These are phyloP conservation scores for Chromoteleia sp. DNA, from an alignment of 2,888 invertebrate genomes.

Conservation along the genomic window DNA sequence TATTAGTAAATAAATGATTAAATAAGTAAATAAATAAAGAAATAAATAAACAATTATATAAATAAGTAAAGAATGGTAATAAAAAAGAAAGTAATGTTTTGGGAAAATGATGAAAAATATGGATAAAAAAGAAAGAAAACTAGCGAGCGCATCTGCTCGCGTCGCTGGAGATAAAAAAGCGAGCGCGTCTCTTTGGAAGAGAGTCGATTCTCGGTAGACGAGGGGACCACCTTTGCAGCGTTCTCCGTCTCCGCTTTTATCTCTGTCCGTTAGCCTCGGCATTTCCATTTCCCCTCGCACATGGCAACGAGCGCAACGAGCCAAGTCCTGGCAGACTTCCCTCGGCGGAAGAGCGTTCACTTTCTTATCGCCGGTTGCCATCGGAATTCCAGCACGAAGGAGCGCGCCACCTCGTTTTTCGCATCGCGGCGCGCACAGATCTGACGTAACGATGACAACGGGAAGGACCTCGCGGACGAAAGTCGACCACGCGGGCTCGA, in stretches of 20 bases:
- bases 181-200: constrained; percentile 20
- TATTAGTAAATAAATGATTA: too few species aligned
- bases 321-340: constrained; percentile 40
- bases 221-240: constrained; percentile 52
- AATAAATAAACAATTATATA: too few species aligned
- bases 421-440: constrained; percentile 25
- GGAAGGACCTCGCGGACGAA: constrained; percentile 14
- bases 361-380: constrained; percentile 77
- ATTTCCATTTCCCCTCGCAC: constrained; percentile 47
- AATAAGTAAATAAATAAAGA: too few species aligned
- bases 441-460: constrained; percentile 58
- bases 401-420: constrained; percentile 57
- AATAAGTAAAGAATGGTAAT: too few species aligned
- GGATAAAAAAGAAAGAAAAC: background rate
- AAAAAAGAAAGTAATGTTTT: background rate
- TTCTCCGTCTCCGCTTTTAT: constrained; percentile 21
- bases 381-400: constrained; percentile 71
- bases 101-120: background rate
- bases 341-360: constrained; percentile 78
- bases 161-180: constrained; percentile 34
- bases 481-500: constrained; percentile 12
- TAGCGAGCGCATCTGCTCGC: constrained; percentile 10
- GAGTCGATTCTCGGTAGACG: constrained; percentile 55
- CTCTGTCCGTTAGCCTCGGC: constrained; percentile 41
- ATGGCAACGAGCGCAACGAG: constrained; percentile 55